A percentile compares a stretch with the other conserved stretches of the same genome.
phyloP scores from a whole-genome alignment of 2,113 vertebrate species.

The Anhinga rufa region DNA sequence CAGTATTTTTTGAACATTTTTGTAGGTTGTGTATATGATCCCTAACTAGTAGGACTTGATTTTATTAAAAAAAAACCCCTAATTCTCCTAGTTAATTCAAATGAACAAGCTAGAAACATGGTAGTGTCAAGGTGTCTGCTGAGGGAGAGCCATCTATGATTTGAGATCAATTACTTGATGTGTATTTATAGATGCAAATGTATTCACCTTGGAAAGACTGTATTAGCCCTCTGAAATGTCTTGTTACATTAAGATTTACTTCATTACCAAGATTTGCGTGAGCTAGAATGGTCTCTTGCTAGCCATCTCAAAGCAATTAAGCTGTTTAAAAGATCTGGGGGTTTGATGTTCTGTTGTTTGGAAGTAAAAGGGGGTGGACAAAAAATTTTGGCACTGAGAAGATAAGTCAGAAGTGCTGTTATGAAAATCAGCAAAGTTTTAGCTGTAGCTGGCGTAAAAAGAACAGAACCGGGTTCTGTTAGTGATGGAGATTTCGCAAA shows the following conservation, averaged over 20 bases:
- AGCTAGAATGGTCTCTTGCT: not conserved
- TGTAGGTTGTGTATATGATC: not conserved
- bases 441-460: not conserved
- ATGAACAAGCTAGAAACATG: not conserved
- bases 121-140: not conserved
- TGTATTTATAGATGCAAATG: not conserved
- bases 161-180: not conserved
- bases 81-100: not conserved
- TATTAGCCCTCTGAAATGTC: not conserved
- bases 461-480: not conserved
- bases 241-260: not conserved
- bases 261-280: not conserved
- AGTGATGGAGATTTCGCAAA: not conserved
- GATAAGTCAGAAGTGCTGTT: not conserved
- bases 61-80: not conserved
- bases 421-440: not conserved
- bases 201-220: not conserved
- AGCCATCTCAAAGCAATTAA: not conserved
- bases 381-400: not conserved
- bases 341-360: not conserved
- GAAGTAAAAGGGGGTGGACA: not conserved
- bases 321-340: not conserved
- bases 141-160: not conserved
- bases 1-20: not conserved
- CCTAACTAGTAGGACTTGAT: not conserved